These are phyloP conservation scores for Podilymbus podiceps DNA, from an alignment of 2,113 vertebrate species.

Conservation along the genomic window DNA sequence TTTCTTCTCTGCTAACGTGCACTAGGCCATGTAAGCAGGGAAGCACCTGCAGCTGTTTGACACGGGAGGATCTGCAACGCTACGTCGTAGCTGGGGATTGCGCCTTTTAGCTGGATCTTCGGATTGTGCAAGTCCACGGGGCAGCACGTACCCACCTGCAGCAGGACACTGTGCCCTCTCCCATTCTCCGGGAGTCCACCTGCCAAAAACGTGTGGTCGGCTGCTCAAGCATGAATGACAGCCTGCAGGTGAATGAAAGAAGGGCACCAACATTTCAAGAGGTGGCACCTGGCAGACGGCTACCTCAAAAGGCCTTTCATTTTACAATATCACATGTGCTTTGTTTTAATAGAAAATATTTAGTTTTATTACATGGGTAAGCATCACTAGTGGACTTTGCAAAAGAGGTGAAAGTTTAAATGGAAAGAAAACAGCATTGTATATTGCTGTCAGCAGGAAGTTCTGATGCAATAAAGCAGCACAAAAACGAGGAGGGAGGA, in stretches of 20 bases:
- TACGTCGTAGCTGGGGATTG: neutral
- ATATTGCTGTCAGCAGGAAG: neutral
- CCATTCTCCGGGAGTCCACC: neutral
- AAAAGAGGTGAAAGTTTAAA: neutral
- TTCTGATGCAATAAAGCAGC: neutral
- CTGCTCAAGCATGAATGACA: neutral
- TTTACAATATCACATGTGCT: neutral
- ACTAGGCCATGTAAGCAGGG: neutral
- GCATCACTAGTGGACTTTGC: neutral
- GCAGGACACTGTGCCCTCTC: neutral
- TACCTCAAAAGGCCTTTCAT: neutral
- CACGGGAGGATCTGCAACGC: neutral
- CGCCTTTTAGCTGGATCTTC: neutral
- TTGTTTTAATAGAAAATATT: neutral
- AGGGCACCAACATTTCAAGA: neutral
- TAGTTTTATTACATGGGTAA: neutral
- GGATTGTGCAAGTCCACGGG: neutral
- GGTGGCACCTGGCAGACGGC: neutral
- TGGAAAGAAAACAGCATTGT: neutral
- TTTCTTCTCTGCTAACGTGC: neutral
- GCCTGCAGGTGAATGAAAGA: neutral
- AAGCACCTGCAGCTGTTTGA: neutral
- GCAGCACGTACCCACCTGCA: neutral
- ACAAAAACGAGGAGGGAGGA: neutral
- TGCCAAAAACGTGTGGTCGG: neutral